Base-by-base conservation (phyloP, 2,888 invertebrate genomes). In the Platerodrilus igneus region DNA sequence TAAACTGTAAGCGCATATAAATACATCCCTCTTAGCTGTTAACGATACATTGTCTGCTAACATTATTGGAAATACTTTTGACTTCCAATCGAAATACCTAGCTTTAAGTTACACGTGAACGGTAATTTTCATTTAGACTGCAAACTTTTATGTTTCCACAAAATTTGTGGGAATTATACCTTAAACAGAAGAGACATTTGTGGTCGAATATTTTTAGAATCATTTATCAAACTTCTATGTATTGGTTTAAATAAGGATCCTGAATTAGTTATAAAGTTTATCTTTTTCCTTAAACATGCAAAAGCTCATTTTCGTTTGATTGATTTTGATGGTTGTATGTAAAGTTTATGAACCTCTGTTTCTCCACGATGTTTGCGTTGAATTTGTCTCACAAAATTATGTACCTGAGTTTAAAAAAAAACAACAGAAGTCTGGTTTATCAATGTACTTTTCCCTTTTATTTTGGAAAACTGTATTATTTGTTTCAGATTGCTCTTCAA, bases 381-480 rank as follows among this genome's bases (percentile, higher is more conserved):
- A 3, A 41, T 18, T 10, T 36, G 36, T 41, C 41, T 11, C 4
- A 11, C 30, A 36, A 41, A 41, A 25, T 41, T 36, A 13, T 19
- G 16, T n/a, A 36, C 41, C 13, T 36, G 18, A 13, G 15, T 15
- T 18, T 40, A 33, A 29, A 35, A 41, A n/a, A 9, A 30, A 41
- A 30, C 15, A 41, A 31, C 41, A 41, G 20, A 30, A 31, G 22
- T 41, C 30, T 13, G n/a, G n/a, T n/a, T n/a, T n/a, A n/a, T n/a
- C n/a, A n/a, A n/a, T n/a, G n/a, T n/a, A n/a, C n/a, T n/a, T n/a
- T n/a, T n/a, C n/a, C n/a, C n/a, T n/a, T n/a, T n/a, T n/a, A n/a
- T n/a, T n/a, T n/a, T n/a, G n/a, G n/a, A n/a, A n/a, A n/a, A n/a
- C n/a, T n/a, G n/a, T n/a, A n/a, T n/a, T n/a, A n/a, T n/a, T n/a